Percentiles rank a stretch among this genome's conserved stretches.
Conservation (phyloP, 1,140 invertebrate genomes). For the Saxidomus purpurata region DNA sequence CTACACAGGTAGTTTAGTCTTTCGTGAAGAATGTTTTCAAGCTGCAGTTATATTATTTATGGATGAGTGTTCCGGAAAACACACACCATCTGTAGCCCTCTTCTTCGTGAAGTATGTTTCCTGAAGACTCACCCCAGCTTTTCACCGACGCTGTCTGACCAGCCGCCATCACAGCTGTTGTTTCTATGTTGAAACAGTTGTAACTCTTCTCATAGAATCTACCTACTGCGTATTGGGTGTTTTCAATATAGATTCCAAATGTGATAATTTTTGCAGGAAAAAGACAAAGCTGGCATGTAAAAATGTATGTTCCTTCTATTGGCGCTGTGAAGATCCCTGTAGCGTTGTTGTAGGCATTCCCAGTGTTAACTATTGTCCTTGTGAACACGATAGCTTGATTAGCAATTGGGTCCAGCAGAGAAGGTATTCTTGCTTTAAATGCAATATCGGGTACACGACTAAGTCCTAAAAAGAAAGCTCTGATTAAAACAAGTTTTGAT, state of each 20-base stretch:
- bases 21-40: no score
- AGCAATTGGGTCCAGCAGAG: neutral
- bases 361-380: no score
- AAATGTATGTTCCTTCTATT: no score
- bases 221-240: neutral
- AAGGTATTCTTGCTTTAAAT: neutral
- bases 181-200: neutral
- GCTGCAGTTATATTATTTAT: no score
- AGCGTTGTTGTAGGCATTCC: no score
- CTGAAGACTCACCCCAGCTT: neutral
- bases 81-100: neutral
- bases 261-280: neutral
- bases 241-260: neutral
- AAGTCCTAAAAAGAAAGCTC: neutral
- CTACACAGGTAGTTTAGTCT: no score
- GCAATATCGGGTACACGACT: neutral
- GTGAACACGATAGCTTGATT: neutral
- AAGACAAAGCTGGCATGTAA: neutral
- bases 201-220: neutral
- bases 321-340: no score
- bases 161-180: neutral
- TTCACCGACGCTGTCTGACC: neutral
- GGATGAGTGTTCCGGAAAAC: neutral
- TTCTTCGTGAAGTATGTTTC: neutral
- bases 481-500: no score